phyloP scores from a whole-genome alignment of 2,888 invertebrate species.

The Acrobasis suavella region DNA sequence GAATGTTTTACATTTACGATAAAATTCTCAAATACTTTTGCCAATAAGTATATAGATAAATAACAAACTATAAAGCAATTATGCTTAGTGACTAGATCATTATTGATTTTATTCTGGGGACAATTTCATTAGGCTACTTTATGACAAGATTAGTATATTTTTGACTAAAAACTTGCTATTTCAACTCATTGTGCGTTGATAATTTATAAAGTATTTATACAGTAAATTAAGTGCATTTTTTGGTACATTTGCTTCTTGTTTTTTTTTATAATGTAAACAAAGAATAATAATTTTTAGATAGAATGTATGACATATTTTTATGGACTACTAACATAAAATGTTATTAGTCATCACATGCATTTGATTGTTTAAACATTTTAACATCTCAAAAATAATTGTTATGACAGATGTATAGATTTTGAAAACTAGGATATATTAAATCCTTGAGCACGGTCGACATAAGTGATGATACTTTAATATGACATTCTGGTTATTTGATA shows the following conservation, averaged over 20 bases:
- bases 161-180: constrained; percentile 29
- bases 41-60: constrained; percentile 33
- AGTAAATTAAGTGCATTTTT: constrained; percentile 25
- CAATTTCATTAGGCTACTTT: constrained; percentile 49
- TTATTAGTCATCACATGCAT: too few relatives aligned
- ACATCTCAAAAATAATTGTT: too few relatives aligned
- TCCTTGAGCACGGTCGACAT: too few relatives aligned
- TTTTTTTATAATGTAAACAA: neutral
- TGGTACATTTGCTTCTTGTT: constrained; percentile 28
- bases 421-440: too few relatives aligned
- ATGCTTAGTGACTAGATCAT: constrained; percentile 47
- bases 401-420: too few relatives aligned
- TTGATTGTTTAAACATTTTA: too few relatives aligned
- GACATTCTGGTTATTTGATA: too few relatives aligned
- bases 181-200: constrained; percentile 31
- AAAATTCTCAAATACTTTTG: constrained; percentile 39
- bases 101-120: constrained; percentile 49
- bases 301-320: too few relatives aligned
- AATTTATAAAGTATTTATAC: constrained; percentile 28
- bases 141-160: constrained; percentile 39
- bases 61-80: constrained; percentile 41
- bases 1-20: constrained; percentile 19
- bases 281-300: too few relatives aligned
- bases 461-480: too few relatives aligned
- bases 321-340: too few relatives aligned